Conservation (phyloP, 2,888 invertebrate species). For the Cryptus viduatorius region DNA sequence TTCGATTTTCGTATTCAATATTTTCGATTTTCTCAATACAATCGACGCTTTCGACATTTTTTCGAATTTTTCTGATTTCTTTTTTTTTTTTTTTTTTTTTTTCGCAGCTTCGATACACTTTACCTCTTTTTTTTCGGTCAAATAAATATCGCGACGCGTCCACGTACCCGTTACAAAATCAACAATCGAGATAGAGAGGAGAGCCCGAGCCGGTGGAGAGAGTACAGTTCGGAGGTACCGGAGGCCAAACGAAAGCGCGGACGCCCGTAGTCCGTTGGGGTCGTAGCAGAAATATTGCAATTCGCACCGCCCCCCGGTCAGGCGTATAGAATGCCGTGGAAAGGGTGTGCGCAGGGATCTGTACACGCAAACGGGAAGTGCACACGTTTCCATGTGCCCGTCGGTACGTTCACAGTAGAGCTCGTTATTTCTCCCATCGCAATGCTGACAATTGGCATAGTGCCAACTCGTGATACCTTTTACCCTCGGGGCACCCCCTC, state of each 20-base stretch:
- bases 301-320: conserved; percentile 60
- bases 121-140: conserved; percentile 30
- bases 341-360: conserved; percentile 43
- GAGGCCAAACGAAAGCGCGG: conserved; percentile 15
- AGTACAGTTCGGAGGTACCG: conserved; percentile 1
- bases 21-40: conserved; percentile 5
- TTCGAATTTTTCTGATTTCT: not conserved
- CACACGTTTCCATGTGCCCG: conserved; percentile 61
- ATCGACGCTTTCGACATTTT: conserved; percentile 4
- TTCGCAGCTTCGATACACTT: not conserved
- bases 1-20: not conserved
- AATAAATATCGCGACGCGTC: conserved; percentile 52
- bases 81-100: not conserved
- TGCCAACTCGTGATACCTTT: conserved; percentile 75
- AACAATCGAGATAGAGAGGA: conserved; percentile 48
- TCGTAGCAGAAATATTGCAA: conserved; percentile 67
- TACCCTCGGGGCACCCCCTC: conserved; percentile 69
- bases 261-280: conserved; percentile 39
- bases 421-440: conserved; percentile 69
- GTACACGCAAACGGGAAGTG: conserved; percentile 66
- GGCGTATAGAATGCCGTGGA: conserved; percentile 31
- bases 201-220: conserved; percentile 32
- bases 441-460: conserved; percentile 68
- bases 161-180: conserved; percentile 59
- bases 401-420: conserved; percentile 67